Evolutionary conservation across 2,797 vertebrate species (phyloP), one percentile per base, ranked within the genome.

Genomic region (Fistularia commersonii): DNA sequence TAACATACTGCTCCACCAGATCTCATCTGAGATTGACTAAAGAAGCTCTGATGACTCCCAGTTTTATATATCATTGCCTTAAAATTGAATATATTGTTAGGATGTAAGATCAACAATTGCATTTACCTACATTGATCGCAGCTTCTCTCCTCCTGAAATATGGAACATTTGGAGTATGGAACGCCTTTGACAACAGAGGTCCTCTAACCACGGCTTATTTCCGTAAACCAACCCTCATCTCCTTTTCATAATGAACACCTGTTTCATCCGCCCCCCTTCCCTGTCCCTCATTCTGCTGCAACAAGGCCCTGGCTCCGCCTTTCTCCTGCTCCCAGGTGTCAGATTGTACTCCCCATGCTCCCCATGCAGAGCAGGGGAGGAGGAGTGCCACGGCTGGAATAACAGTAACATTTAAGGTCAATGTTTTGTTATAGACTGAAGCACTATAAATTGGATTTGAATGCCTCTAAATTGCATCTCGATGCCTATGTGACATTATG

Each of bases 311-410:
- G 1, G 51, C 47, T 14, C 35, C 64, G 3, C 80, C 84, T 56
- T 64, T 45, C 49, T 38, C n/a, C 8, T 7, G 11, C 49, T 76
- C 66, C 67, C 75, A 78, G 66, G 81, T 79, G 67, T 68, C 68
- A 61, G 36, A 37, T 23, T 12, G 48, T 11, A 42, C 9, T 79
- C 67, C 59, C 67, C 3, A 10, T 44, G 13, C 45, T 41, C 40
- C 8, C 51, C 32, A 72, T 55, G 41, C 34, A 32, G 62, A 42
- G 47, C 11, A 41, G 15, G 11, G 13, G 32, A 40, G 31, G 13
- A 31, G 51, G 41, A 72, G 74, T 71, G 64, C 23, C 23, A 23
- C 2, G 23, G 23, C 23, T 23, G 23, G 23, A 23, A 23, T 23
- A 23, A 23, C 23, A 23, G 23, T 2, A 23, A 23, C 23, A 23